Base-by-base conservation (phyloP, 2,888 invertebrate genomes). In the Xestia ashworthii region DNA sequence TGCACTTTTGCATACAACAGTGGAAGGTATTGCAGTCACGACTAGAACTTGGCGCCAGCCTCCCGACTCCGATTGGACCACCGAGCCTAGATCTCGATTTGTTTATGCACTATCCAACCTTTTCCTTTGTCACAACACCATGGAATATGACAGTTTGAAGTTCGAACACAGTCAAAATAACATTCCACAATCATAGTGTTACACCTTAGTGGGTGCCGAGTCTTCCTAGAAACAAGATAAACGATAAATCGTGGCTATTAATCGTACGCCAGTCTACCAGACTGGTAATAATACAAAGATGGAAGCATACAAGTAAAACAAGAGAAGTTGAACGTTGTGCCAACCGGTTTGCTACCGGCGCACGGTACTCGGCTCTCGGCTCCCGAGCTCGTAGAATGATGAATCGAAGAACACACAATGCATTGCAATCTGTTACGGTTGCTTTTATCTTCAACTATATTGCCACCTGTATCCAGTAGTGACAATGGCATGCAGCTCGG, bases 311-410 rank as follows among this genome's bases (percentile, higher is more conserved):
- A 53, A 46, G 16, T n/a, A 53, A 68, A 32, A 55, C n/a, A 46
- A 55, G 53, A 44, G 11, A 55, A 71, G 71, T 55, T 70, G 53
- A 25, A 44, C 22, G 73, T 32, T 16, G 73, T 32, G 32, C 44
- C 14, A 58, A 58, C 72, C 74, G 72, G 74, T 72, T 38, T 12
- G 46, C 55, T 74, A 58, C 72, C 58, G 55, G 53, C 9, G 50
- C 19, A 0, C 48, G 16, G 22, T 2, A 2, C 5, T 5, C 50
- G 53, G 55, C 55, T 11, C 12, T 5, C 55, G 55, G 46, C 12
- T n/a, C 22, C 44, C 16, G 46, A 38, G 58, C 71, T 8, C 32
- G 5, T 3, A 32, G 32, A 32, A 32, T 32, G 32, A 25, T 53
- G 41, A 25, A 32, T 8, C 32, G 41, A 41, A 68, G 50, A 44